Evolutionary conservation across 2,113 vertebrate species (phyloP).

Genomic region (Podiceps cristatus): DNA sequence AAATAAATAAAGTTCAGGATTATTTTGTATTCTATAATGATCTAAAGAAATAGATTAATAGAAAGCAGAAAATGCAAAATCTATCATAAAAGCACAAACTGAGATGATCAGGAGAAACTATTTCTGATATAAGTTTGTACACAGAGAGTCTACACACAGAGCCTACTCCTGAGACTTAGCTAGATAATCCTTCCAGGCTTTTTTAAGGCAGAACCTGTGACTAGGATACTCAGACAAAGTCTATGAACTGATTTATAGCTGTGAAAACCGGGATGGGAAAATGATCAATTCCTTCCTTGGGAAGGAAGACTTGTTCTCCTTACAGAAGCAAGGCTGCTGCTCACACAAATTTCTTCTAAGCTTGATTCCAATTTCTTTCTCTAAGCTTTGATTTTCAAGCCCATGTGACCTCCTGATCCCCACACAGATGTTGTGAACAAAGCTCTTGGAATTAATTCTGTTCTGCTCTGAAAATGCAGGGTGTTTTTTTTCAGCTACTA

Average conservation of each 20-base stretch:
- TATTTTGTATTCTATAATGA: not conserved
- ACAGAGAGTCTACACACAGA: too few species aligned
- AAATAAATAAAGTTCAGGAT: not conserved
- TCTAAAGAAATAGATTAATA: not conserved
- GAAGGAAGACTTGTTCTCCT: not conserved
- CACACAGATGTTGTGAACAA: slow-evolving; percentile 29
- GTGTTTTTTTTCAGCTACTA: not conserved
- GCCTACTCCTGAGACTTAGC: not conserved
- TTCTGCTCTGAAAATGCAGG: not conserved
- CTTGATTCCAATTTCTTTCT: not conserved
- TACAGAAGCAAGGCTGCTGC: not conserved
- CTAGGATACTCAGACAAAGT: not conserved
- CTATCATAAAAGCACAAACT: not conserved
- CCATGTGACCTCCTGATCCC: not conserved
- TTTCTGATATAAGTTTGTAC: not conserved
- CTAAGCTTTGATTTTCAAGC: slow-evolving; percentile 6
- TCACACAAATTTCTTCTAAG: slow-evolving; percentile 7
- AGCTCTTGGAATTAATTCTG: slow-evolving; percentile 41
- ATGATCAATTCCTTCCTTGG: not conserved
- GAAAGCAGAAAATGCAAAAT: not conserved
- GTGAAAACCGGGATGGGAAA: not conserved
- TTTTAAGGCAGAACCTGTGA: not conserved
- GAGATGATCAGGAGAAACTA: not conserved
- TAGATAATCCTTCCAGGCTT: not conserved
- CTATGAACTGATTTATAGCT: not conserved